Percentiles rank a stretch among this genome's conserved stretches.
These are phyloP conservation scores for Lycaena phlaeas DNA, from an alignment of 2,888 invertebrate genomes.

Conservation along the genomic window DNA sequence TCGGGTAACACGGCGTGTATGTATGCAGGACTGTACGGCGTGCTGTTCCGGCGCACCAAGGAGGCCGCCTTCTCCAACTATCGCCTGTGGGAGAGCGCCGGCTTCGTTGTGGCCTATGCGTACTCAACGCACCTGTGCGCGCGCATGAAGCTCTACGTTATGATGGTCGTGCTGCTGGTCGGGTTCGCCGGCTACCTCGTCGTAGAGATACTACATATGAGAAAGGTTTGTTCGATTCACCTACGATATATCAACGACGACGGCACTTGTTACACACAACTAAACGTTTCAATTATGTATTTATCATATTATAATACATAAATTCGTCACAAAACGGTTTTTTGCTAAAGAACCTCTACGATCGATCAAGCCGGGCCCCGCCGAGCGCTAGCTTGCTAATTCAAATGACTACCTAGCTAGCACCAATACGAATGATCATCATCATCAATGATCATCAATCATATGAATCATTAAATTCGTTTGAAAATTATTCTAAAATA, in stretches of 20 bases:
- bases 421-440: no score
- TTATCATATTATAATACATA: no score
- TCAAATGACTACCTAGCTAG: no score
- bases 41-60: conserved; percentile 89
- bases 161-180: conserved; percentile 81
- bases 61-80: conserved; percentile 95
- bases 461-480: no score
- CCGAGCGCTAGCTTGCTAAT: no score
- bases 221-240: conserved; percentile 76
- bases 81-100: conserved; percentile 91
- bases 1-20: no score
- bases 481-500: not conserved
- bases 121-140: conserved; percentile 91
- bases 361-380: no score
- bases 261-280: not conserved
- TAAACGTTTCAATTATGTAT: no score
- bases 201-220: conserved; percentile 86
- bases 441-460: no score
- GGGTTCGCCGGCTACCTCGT: conserved; percentile 85
- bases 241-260: not conserved
- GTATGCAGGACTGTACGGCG: conserved; percentile 83
- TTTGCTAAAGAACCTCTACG: no score
- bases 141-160: conserved; percentile 87
- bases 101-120: conserved; percentile 91
- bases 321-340: no score